phyloP scores from a whole-genome alignment of 2,797 vertebrate species.

The Serranus cabrilla region DNA sequence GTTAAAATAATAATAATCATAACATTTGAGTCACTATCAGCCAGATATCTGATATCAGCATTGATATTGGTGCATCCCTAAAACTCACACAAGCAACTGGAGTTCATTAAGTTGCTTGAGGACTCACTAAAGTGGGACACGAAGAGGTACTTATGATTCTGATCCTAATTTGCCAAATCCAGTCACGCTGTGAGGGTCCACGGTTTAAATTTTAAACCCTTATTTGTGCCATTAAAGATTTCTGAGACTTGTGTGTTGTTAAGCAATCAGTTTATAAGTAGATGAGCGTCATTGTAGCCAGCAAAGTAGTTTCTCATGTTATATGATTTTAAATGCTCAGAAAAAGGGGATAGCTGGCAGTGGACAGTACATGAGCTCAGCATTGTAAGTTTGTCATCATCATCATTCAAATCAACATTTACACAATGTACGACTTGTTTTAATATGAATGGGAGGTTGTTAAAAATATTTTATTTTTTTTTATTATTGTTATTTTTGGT shows the following conservation, averaged over 20 bases:
- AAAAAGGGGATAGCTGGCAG: background rate
- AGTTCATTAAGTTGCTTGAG: background rate
- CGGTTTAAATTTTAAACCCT: background rate
- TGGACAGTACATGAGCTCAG: background rate
- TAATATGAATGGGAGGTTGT: background rate
- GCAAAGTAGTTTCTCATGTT: background rate
- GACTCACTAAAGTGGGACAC: background rate
- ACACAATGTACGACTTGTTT: background rate
- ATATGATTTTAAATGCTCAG: background rate
- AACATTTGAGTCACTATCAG: too few relatives aligned
- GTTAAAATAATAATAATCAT: too few relatives aligned
- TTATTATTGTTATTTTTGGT: too few relatives aligned
- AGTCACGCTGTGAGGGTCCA: background rate
- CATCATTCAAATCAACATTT: background rate
- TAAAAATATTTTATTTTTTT: background rate
- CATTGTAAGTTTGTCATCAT: background rate
- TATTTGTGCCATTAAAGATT: background rate
- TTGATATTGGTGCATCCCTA: too few relatives aligned
- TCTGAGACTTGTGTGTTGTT: background rate
- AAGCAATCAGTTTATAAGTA: background rate
- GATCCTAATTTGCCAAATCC: background rate
- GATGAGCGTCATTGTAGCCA: background rate
- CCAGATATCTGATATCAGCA: too few relatives aligned
- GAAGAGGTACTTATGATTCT: background rate
- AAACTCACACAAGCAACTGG: background rate